A percentile compares a stretch with the other conserved stretches of the same genome.
Conservation (phyloP, 2,113 vertebrate species). For the Nesoenas mayeri region DNA sequence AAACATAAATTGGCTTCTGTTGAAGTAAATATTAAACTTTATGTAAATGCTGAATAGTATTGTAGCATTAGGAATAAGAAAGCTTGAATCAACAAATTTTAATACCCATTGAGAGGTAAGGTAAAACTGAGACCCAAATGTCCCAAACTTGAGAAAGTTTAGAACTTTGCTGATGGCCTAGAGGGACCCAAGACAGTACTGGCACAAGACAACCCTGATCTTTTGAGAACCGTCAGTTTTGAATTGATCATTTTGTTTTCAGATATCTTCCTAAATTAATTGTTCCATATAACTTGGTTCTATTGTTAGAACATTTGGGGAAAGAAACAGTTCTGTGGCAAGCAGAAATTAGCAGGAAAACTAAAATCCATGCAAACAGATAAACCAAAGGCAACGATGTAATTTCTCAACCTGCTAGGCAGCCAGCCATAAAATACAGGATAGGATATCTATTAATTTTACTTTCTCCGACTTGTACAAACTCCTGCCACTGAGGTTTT, state of each 20-base stretch:
- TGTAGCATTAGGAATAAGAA: not conserved
- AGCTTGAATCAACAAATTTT: not conserved
- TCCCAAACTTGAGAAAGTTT: not conserved
- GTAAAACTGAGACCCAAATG: not conserved
- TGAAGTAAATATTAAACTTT: not conserved
- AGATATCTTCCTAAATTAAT: not conserved
- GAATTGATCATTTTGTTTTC: not conserved
- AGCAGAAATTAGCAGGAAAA: not conserved
- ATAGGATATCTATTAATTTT: not conserved
- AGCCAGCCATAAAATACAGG: not conserved
- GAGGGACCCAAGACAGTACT: not conserved
- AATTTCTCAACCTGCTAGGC: not conserved
- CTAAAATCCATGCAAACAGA: not conserved
- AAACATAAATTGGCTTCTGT: not conserved
- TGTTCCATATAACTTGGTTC: not conserved
- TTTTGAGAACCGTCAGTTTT: not conserved
- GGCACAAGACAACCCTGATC: not conserved
- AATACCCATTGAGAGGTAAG: not conserved
- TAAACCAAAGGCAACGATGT: not conserved
- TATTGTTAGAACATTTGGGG: not conserved
- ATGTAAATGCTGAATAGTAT: not conserved
- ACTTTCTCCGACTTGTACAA: not conserved
- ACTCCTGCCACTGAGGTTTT: not conserved
- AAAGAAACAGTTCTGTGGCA: fast-evolving
- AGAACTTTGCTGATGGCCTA: not conserved